These are phyloP conservation scores for Alethe castanea DNA, from an alignment of 2,113 vertebrate species.

Conservation along the genomic window DNA sequence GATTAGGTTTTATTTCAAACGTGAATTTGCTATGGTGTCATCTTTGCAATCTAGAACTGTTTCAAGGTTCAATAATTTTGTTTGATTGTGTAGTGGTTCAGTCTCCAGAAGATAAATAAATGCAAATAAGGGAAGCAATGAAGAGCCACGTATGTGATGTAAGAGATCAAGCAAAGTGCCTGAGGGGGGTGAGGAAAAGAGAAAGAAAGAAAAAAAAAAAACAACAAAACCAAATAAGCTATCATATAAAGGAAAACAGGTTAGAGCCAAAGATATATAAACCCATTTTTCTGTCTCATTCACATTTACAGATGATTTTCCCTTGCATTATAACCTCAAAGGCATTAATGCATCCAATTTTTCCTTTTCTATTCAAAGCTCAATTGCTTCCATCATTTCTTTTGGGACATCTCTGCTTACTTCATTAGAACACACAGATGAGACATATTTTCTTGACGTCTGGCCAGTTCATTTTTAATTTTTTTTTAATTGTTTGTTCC, in stretches of 20 bases:
- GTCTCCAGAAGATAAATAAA: slow-evolving; percentile 47
- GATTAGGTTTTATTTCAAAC: slow-evolving; percentile 67
- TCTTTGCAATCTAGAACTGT: slow-evolving; percentile 65
- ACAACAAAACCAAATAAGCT: neutral
- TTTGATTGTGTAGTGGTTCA: slow-evolving; percentile 51
- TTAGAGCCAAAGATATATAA: neutral
- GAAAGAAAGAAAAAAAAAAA: neutral
- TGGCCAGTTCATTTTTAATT: neutral
- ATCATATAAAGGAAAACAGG: neutral
- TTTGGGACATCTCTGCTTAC: neutral
- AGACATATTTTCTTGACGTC: neutral
- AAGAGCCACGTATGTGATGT: neutral
- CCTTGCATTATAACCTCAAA: slow-evolving; percentile 15
- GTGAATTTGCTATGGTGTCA: slow-evolving; percentile 62
- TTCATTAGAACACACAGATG: neutral
- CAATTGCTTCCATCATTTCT: slow-evolving; percentile 13
- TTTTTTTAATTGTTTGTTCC: neutral
- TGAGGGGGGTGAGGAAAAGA: neutral
- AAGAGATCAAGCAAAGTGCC: slow-evolving; percentile 21
- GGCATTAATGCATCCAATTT: neutral
- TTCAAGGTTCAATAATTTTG: slow-evolving; percentile 70
- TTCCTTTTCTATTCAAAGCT: neutral
- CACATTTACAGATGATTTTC: neutral
- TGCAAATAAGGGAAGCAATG: slow-evolving; percentile 48
- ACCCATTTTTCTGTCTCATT: neutral